Evolutionary conservation across 2,797 vertebrate species (phyloP), one percentile per base, ranked within the genome.

Genomic region (Gobio occitaniae): DNA sequence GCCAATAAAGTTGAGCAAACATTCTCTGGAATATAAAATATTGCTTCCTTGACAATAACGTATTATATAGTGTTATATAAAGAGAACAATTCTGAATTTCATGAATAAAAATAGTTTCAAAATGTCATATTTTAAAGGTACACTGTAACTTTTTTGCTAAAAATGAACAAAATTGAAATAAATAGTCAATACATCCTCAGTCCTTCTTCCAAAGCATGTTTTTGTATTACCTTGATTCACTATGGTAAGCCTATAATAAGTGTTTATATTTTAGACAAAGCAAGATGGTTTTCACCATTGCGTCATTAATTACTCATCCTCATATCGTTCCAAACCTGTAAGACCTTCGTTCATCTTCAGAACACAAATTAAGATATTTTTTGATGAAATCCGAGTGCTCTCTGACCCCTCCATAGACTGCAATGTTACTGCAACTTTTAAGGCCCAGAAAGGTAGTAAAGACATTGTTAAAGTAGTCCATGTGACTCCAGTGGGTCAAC

Each of bases 1-100:
- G n/a, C 12, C 1, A n/a, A 72, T 68, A 48, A 78, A 69, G 6
- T 75, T 71, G 21, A 86, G 47, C n/a, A 78, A 80, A 74, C 56
- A 72, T 70, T 66, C 3, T 50, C 44, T 32, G 32, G 32, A 32
- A 32, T 32, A 32, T 32, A 32, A 32, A 32, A 32, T 32, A 32
- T 32, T 32, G 32, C 32, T 50, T 68, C 32, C 38, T 38, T 75
- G 8, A 59, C 44, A 61, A n/a, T 1, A 63, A 77, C 2, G 78
- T 52, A 63, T 84, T 72, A 25, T 25, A 25, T 25, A 25, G 1
- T 77, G 15, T 63, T 71, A 29, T 29, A 52, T 21, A 75, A 61
- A 25, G 38, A 77, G 44, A 61, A 83, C 36, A 82, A 72, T 15
- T 25, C 61, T 15, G 19, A 66, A 66, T 15, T 32, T 74, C 52